phyloP scores from a whole-genome alignment of 2,888 invertebrate species.

The Nemapogon koenigi region DNA sequence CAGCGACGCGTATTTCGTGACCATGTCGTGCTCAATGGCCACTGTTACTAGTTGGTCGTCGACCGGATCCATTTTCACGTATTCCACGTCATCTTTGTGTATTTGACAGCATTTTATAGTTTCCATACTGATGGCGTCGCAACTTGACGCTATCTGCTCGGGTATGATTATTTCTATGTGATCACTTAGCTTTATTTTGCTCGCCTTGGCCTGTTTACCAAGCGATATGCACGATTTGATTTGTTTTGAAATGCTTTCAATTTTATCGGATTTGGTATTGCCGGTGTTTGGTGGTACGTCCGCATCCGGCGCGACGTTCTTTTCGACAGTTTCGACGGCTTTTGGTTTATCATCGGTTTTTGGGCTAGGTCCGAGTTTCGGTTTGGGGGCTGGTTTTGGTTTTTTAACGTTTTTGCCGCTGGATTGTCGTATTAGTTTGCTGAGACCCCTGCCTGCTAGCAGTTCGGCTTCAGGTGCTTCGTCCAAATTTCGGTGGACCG shows the following conservation, averaged over 20 bases:
- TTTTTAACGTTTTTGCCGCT: conserved; percentile 30
- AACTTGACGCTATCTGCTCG: conserved; percentile 11
- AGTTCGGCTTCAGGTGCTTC: conserved; percentile 41
- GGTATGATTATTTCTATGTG: conserved; percentile 1
- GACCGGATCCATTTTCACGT: conserved; percentile 10
- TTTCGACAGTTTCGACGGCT: too few species aligned
- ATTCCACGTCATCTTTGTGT: too few species aligned
- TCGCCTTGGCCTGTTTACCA: conserved; percentile 16
- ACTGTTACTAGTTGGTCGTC: conserved; percentile 24
- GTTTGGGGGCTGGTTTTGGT: conserved; percentile 16
- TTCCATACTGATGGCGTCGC: too few species aligned
- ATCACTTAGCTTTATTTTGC: conserved; percentile 13
- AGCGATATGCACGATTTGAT: not conserved
- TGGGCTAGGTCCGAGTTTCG: not conserved
- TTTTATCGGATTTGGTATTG: not conserved
- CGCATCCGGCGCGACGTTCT: conserved; percentile 18
- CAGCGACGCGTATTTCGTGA: conserved; percentile 50
- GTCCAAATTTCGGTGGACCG: conserved; percentile 26
- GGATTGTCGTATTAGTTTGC: conserved; percentile 48
- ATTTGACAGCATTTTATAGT: too few species aligned
- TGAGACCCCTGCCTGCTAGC: conserved; percentile 42
- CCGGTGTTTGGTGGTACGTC: too few species aligned
- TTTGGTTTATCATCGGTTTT: conserved; percentile 14
- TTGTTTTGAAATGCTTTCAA: not conserved
- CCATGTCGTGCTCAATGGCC: conserved; percentile 32